Evolutionary conservation across 2,797 vertebrate species (phyloP).

Genomic region (Bradypodion ventrale): DNA sequence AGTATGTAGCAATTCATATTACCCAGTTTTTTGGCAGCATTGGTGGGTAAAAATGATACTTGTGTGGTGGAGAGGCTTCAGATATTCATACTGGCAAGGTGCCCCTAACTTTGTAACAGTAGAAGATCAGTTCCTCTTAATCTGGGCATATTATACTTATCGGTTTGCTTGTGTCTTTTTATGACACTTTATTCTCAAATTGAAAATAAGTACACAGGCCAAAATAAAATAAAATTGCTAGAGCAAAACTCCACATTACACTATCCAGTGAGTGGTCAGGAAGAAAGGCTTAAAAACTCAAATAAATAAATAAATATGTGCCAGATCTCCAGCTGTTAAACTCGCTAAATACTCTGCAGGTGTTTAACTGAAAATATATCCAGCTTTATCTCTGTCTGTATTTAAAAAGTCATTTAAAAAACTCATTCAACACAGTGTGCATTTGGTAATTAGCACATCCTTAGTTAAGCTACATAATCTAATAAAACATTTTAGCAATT

Average conservation of each 20-base stretch:
- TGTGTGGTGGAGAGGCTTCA: not conserved
- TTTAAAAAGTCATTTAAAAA: constrained; percentile 41
- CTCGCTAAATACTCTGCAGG: constrained; percentile 25
- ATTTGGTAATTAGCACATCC: constrained; percentile 46
- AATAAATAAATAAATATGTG: constrained; percentile 30
- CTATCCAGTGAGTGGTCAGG: not conserved
- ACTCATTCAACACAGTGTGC: constrained; percentile 1
- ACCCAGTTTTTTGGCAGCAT: not conserved
- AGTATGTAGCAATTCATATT: not conserved
- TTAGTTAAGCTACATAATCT: constrained; percentile 50
- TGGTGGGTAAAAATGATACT: not conserved
- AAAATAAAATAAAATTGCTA: constrained; percentile 8
- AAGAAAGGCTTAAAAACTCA: constrained; percentile 29
- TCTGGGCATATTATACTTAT: not conserved
- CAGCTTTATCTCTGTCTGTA: constrained; percentile 25
- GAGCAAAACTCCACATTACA: constrained; percentile 4
- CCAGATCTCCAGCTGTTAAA: constrained; percentile 20
- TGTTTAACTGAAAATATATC: constrained; percentile 27
- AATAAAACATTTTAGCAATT: constrained; percentile 45
- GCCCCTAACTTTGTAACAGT: not conserved
- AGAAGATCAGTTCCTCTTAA: not conserved
- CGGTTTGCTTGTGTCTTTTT: constrained; percentile 2
- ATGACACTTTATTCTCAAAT: not conserved
- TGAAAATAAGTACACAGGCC: constrained; percentile 10
- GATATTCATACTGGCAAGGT: not conserved